Percentiles rank a stretch among this genome's conserved stretches.
These are phyloP conservation scores for Panopea generosa DNA, from an alignment of 2,888 invertebrate species.

Conservation along the genomic window DNA sequence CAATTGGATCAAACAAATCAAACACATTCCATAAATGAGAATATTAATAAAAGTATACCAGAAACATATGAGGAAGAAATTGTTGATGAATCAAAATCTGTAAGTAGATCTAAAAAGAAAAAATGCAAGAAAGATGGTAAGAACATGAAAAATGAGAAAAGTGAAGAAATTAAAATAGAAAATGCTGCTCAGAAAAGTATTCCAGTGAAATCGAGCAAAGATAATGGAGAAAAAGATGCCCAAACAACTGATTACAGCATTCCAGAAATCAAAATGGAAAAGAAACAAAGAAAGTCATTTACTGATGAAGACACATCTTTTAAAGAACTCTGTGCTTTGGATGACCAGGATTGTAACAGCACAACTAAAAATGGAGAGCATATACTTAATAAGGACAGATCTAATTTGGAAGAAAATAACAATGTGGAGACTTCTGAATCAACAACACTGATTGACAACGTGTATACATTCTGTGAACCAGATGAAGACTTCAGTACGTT, in stretches of 20 bases:
- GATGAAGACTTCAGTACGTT: neutral
- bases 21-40: neutral
- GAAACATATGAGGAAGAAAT: neutral
- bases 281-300: constrained; percentile 28
- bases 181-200: neutral
- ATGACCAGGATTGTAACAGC: constrained; percentile 12
- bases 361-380: neutral
- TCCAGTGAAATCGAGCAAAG: neutral
- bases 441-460: neutral
- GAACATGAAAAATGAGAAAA: neutral
- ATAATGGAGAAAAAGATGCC: neutral
- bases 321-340: constrained; percentile 46
- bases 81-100: neutral
- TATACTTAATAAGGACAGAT: neutral
- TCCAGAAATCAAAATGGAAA: neutral
- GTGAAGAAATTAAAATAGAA: neutral
- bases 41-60: neutral
- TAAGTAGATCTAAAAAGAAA: neutral
- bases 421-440: neutral
- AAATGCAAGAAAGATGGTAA: neutral
- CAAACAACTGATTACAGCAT: neutral
- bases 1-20: neutral
- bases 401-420: neutral
- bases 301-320: constrained; percentile 46
- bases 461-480: constrained; percentile 23